Evolutionary conservation across 2,888 invertebrate genomes (phyloP).

Genomic region (Beris chalybata): DNA sequence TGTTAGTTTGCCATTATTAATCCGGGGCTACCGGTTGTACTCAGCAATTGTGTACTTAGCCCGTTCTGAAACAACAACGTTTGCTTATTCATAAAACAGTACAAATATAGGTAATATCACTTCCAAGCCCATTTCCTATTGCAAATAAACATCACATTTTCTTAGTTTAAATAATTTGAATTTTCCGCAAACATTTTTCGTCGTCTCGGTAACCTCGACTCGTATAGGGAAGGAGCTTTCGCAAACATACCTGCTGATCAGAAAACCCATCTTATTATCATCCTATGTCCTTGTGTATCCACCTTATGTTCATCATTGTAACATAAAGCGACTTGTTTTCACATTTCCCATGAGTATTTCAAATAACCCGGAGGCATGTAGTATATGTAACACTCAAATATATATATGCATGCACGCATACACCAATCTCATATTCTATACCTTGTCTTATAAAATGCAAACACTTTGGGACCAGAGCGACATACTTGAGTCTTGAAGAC

Average conservation of each 20-base stretch:
- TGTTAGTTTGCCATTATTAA: too few relatives aligned
- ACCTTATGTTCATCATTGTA: slow-evolving; percentile 29
- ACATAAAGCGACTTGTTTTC: slow-evolving; percentile 20
- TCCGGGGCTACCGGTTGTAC: too few relatives aligned
- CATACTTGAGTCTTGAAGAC: slow-evolving; percentile 20
- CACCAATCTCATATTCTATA: background rate
- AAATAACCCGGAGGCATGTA: slow-evolving; percentile 24
- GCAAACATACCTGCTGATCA: too few relatives aligned
- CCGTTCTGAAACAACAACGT: too few relatives aligned
- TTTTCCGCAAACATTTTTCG: too few relatives aligned
- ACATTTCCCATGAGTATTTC: slow-evolving; percentile 25
- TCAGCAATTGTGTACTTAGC: too few relatives aligned
- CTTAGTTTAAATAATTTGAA: too few relatives aligned
- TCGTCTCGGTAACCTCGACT: too few relatives aligned
- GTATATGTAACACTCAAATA: too few relatives aligned
- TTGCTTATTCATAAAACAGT: too few relatives aligned
- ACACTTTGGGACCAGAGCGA: slow-evolving; percentile 24
- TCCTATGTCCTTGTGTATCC: background rate
- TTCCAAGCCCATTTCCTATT: slow-evolving; percentile 24
- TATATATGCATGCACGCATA: slow-evolving; percentile 11
- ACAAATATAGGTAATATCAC: slow-evolving; percentile 6
- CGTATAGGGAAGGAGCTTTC: too few relatives aligned
- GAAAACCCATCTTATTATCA: too few relatives aligned
- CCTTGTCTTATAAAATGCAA: slow-evolving; percentile 30
- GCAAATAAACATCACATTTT: slow-evolving; percentile 22